Evolutionary conservation across 2,888 invertebrate species (phyloP).

Genomic region (Spodoptera littoralis): DNA sequence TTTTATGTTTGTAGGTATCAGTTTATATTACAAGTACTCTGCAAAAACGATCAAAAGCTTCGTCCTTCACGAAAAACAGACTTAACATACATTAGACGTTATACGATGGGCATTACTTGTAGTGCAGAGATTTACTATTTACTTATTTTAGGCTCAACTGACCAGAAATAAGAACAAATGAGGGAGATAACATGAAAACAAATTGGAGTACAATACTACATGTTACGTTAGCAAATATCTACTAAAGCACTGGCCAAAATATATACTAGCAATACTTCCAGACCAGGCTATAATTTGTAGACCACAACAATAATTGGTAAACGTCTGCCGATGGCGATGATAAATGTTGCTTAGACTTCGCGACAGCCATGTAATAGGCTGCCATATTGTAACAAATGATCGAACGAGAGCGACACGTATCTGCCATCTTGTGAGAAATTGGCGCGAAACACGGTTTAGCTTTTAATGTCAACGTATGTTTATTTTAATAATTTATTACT

Average conservation of each 20-base stretch:
- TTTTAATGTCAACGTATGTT: slow-evolving; percentile 56
- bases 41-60: no score
- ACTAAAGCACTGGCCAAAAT: slow-evolving; percentile 7
- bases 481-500: slow-evolving; percentile 55
- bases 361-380: slow-evolving; percentile 66
- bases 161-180: no score
- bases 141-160: no score
- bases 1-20: no score
- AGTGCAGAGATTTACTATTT: no score
- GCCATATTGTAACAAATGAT: slow-evolving; percentile 70
- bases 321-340: slow-evolving; percentile 50
- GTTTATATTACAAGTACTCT: no score
- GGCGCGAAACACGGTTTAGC: slow-evolving; percentile 59
- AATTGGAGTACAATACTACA: no score
- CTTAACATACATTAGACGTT: no score
- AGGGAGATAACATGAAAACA: no score
- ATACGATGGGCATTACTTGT: no score
- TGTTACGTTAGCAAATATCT: no score
- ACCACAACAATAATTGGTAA: slow-evolving; percentile 31
- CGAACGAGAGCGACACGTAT: slow-evolving; percentile 46
- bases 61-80: no score
- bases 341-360: slow-evolving; percentile 55
- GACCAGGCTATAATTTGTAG: slow-evolving; percentile 19
- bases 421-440: slow-evolving; percentile 55
- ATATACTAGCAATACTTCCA: background rate